Evolutionary conservation across 2,888 invertebrate genomes (phyloP), one percentile per base, ranked within the genome.

Genomic region (Tuberolachnus salignus): DNA sequence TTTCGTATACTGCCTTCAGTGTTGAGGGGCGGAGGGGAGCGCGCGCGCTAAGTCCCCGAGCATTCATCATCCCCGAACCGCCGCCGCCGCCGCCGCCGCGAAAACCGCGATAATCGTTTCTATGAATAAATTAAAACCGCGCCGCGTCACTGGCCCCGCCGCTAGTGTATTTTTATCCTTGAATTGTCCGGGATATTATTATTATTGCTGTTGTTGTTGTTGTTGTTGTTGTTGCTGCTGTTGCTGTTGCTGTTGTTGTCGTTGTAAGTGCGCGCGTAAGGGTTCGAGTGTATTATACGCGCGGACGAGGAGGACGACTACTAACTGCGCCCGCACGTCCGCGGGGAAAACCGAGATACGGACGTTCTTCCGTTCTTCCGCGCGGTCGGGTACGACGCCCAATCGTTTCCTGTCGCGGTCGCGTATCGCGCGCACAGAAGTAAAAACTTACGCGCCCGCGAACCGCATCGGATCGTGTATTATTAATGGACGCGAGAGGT

Each of bases 71-170:
- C 23, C 26, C 14, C 34, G 34, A 6, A 34, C 3, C 34, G 34
- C 3, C 49, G 34, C 49, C 26, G 34, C 3, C 49, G 34, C 49
- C 26, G 59, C 73, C 51, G 42, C 51, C 9, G 34, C n/a, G 21
- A 26, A 34, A 44, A 59, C 67, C 67, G 59, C 67, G 78, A 78
- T 78, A 78, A 78, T 78, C 78, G 78, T 78, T 78, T 69, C 78
- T 59, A 78, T 78, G 78, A 78, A 78, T 78, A 78, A 78, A 78
- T 78, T 69, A 78, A 78, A 59, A 78, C 67, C 67, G 71, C 44
- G 44, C 34, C 34, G 13, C 64, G 49, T 13, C n/a, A 61, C 3
- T 59, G 13, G 23, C 3, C 16, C 16, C 46, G 21, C 1, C 55
- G 57, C 64, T 11, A 53, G 44, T 42, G 34, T 57, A 53, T 42